Percentiles rank a stretch among this genome's conserved stretches.
Conservation (phyloP, 64 coral and sea anemone species). For the Acropora tenuis region DNA sequence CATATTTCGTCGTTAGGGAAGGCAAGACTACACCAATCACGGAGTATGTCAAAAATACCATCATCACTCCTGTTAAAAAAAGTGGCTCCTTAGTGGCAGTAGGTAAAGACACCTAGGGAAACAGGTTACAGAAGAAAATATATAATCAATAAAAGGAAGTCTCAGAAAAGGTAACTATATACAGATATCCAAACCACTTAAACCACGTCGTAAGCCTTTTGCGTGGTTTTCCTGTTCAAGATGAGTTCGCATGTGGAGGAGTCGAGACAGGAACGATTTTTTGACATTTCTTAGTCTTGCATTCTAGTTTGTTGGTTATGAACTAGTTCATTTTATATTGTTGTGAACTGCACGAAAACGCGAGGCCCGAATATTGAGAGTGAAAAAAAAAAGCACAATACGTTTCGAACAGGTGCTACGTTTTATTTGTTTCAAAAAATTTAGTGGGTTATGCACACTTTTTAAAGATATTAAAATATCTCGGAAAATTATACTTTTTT, state of each 20-base stretch:
- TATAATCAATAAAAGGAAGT: not conserved
- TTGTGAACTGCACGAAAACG: not conserved
- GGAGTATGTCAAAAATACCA: constrained; percentile 79
- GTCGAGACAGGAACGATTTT: not conserved
- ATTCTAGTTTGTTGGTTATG: not conserved
- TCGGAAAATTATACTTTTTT: not conserved
- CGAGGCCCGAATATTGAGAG: not conserved
- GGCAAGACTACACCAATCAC: constrained; percentile 67
- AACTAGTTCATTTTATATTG: not conserved
- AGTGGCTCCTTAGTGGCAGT: constrained; percentile 42
- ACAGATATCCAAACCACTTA: not conserved
- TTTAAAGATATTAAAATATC: not conserved
- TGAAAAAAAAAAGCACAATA: too few species aligned
- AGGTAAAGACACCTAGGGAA: constrained; percentile 50
- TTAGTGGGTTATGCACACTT: not conserved
- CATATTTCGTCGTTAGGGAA: constrained; percentile 65
- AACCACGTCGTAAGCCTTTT: not conserved
- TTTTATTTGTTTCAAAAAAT: not conserved
- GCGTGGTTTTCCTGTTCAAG: not conserved
- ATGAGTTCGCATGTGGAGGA: not conserved
- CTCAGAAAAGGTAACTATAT: not conserved
- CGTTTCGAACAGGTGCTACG: not conserved
- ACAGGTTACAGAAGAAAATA: not conserved
- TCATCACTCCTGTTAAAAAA: constrained; percentile 66
- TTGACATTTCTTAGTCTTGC: not conserved